A percentile compares a stretch with the other conserved stretches of the same genome.
Evolutionary conservation across 2,113 vertebrate species (phyloP).

Genomic region (Podocnemis expansa): DNA sequence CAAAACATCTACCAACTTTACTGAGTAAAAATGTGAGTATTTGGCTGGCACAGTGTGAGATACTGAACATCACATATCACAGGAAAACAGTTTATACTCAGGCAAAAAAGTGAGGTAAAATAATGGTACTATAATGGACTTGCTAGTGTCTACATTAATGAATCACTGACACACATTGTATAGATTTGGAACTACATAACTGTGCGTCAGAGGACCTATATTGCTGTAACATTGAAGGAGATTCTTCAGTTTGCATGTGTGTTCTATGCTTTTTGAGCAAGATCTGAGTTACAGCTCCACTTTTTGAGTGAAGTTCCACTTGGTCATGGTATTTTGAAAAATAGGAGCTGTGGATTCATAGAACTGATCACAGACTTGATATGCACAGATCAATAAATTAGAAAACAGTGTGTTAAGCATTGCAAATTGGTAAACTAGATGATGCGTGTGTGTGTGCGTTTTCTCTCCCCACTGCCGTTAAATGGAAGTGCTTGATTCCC

Average conservation of each 20-base stretch:
- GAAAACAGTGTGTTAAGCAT: not conserved
- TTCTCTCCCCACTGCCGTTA: not conserved
- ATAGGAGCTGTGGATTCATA: not conserved
- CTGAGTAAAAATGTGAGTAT: slow-evolving; percentile 3
- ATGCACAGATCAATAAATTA: not conserved
- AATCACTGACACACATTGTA: not conserved
- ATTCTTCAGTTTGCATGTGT: not conserved
- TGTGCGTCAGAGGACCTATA: rapidly evolving
- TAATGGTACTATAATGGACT: not conserved
- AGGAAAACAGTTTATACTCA: not conserved
- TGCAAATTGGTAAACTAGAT: not conserved
- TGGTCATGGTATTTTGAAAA: not conserved
- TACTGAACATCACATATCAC: too few relatives aligned
- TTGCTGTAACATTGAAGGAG: not conserved
- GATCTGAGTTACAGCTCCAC: not conserved
- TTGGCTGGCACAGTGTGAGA: not conserved
- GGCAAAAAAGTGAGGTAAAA: not conserved
- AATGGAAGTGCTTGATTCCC: not conserved
- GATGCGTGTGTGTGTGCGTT: not conserved
- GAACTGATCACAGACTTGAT: not conserved
- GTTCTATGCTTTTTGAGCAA: not conserved
- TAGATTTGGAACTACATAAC: not conserved
- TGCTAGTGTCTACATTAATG: not conserved
- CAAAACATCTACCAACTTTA: not conserved
- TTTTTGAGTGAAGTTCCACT: not conserved